Conservation (phyloP, 2,113 vertebrate species). For the Panthera tigris region DNA sequence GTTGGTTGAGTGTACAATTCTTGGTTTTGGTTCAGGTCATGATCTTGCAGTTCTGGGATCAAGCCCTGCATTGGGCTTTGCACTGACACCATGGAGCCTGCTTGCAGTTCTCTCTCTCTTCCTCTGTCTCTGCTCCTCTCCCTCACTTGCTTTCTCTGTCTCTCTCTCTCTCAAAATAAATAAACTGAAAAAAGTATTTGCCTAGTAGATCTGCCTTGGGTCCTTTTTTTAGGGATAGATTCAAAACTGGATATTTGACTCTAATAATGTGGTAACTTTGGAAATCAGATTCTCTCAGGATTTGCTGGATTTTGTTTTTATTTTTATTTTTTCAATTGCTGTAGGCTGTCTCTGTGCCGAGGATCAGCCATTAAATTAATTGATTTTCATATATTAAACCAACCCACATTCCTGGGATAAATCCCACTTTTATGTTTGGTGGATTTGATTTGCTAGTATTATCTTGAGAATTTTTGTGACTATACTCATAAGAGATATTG, state of each 20-base stretch:
- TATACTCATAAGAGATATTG: background rate
- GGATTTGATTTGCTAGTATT: background rate
- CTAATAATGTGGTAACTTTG: background rate
- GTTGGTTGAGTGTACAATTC: too few species aligned
- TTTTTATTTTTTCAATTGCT: background rate
- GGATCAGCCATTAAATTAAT: background rate
- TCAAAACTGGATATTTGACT: background rate
- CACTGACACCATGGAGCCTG: too few species aligned
- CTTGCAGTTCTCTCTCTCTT: too few species aligned
- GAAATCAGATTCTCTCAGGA: background rate
- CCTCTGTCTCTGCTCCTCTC: too few species aligned
- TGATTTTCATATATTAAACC: background rate
- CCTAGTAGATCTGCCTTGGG: background rate
- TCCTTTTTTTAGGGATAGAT: background rate
- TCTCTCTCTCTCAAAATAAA: too few species aligned
- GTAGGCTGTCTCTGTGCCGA: background rate
- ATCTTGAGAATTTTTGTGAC: background rate
- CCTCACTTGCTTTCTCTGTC: too few species aligned
- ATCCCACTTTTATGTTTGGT: background rate
- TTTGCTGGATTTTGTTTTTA: background rate
- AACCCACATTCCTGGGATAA: background rate
- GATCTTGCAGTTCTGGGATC: too few species aligned
- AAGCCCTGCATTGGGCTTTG: too few species aligned
- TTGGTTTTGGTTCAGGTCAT: too few species aligned
- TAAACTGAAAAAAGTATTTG: background rate